Percentiles rank a stretch among this genome's conserved stretches.
These are phyloP conservation scores for Isurus oxyrinchus DNA, from an alignment of 2,113 vertebrate species.

Conservation along the genomic window DNA sequence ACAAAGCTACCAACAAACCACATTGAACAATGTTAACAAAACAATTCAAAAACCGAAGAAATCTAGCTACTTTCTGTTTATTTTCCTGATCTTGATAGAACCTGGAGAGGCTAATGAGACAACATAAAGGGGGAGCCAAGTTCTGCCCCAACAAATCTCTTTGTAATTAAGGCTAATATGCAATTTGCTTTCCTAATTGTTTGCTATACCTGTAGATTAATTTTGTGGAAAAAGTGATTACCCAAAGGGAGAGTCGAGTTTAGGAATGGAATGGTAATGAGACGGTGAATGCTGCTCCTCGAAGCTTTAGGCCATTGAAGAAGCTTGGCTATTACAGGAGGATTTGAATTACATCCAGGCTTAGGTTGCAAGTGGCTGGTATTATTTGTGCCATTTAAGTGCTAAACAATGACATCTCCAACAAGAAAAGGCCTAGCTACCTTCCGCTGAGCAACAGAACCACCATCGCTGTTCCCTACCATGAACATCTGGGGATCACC, in stretches of 20 bases:
- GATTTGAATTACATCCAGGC: too few species aligned
- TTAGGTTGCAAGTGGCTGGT: too few species aligned
- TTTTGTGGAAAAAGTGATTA: not conserved
- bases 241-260: not conserved
- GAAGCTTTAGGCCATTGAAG: too few species aligned
- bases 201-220: not conserved
- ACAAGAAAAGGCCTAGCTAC: too few species aligned
- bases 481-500: too few species aligned
- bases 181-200: not conserved
- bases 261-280: not conserved
- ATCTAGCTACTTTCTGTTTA: not conserved
- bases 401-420: too few species aligned
- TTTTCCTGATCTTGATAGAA: not conserved
- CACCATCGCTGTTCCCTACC: too few species aligned
- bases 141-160: not conserved
- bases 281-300: not conserved
- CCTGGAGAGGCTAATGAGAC: not conserved
- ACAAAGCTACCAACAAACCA: not conserved
- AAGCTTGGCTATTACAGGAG: too few species aligned
- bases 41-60: not conserved
- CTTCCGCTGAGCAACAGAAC: too few species aligned
- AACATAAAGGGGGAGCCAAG: not conserved
- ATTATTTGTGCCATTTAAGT: too few species aligned
- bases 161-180: not conserved
- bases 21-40: not conserved